phyloP scores from a whole-genome alignment of 2,113 vertebrate genomes.

The Scartelaos histophorus region DNA sequence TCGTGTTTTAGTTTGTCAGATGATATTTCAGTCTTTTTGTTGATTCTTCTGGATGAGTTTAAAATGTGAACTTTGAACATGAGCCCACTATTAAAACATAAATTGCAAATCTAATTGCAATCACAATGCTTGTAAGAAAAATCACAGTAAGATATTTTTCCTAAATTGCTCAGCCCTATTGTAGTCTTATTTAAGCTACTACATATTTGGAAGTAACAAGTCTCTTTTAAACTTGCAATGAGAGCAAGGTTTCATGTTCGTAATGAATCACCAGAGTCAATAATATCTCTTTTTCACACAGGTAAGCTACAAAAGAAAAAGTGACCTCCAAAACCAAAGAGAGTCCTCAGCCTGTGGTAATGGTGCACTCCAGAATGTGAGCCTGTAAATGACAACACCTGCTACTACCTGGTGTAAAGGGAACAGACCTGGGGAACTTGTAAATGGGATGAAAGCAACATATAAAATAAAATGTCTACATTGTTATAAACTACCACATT shows the following conservation, averaged over 20 bases:
- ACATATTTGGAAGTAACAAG: constrained; percentile 59
- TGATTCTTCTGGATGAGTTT: too few relatives aligned
- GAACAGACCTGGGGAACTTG: neutral
- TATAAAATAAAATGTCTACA: neutral
- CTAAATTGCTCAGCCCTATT: too few relatives aligned
- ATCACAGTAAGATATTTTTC: too few relatives aligned
- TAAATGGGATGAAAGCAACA: neutral
- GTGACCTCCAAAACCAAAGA: constrained; percentile 42
- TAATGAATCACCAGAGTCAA: constrained; percentile 48
- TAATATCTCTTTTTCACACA: constrained; percentile 45
- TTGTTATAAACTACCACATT: neutral
- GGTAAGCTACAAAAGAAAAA: constrained; percentile 47
- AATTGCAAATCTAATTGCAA: too few relatives aligned
- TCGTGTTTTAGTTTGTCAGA: too few relatives aligned
- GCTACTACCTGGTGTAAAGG: neutral
- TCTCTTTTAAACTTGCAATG: constrained; percentile 57
- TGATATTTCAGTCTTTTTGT: too few relatives aligned
- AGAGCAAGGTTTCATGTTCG: constrained; percentile 45
- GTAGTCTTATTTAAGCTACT: constrained; percentile 48
- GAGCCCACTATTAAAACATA: too few relatives aligned
- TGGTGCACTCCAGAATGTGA: constrained; percentile 8
- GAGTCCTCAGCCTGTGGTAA: constrained; percentile 35
- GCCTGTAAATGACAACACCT: constrained; percentile 14
- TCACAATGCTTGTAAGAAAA: too few relatives aligned
- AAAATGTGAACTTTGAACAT: too few relatives aligned